phyloP scores from a whole-genome alignment of 2,888 invertebrate genomes.

The Neocrepidodera transversa region DNA sequence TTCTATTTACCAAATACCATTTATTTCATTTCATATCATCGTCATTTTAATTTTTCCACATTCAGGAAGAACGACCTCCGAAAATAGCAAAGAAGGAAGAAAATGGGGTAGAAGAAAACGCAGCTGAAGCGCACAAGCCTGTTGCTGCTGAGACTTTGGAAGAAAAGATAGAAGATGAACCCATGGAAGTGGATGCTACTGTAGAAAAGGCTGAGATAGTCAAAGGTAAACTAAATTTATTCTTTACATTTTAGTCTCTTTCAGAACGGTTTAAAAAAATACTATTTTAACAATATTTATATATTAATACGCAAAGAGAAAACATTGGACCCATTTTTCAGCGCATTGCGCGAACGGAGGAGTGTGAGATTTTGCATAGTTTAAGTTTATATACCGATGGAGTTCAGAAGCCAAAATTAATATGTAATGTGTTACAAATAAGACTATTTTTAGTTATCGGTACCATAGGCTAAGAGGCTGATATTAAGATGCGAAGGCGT shows the following conservation, averaged over 20 bases:
- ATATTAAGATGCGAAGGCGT: no score
- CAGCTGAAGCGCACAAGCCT: conserved; percentile 26
- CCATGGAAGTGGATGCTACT: conserved; percentile 40
- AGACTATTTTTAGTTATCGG: no score
- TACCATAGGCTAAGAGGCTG: no score
- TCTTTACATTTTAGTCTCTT: neutral
- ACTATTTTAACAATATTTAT: no score
- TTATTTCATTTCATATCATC: conserved; percentile 19
- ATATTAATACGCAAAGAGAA: no score
- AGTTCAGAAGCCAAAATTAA: no score
- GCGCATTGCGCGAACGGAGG: no score
- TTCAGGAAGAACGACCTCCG: conserved; percentile 60
- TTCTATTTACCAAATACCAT: no score
- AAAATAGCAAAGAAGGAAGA: conserved; percentile 66
- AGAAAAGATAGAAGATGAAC: conserved; percentile 38
- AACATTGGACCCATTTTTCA: no score
- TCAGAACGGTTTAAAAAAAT: conserved; percentile 13
- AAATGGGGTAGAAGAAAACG: conserved; percentile 35
- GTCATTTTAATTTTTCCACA: conserved; percentile 19
- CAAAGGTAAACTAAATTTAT: conserved; percentile 13
- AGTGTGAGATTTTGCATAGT: no score
- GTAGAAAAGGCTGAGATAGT: conserved; percentile 21
- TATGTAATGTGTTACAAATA: no score
- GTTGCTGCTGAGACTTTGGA: conserved; percentile 13
- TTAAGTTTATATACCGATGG: no score